Evolutionary conservation across 2,888 invertebrate genomes (phyloP).

Genomic region (Oasisia sp.): DNA sequence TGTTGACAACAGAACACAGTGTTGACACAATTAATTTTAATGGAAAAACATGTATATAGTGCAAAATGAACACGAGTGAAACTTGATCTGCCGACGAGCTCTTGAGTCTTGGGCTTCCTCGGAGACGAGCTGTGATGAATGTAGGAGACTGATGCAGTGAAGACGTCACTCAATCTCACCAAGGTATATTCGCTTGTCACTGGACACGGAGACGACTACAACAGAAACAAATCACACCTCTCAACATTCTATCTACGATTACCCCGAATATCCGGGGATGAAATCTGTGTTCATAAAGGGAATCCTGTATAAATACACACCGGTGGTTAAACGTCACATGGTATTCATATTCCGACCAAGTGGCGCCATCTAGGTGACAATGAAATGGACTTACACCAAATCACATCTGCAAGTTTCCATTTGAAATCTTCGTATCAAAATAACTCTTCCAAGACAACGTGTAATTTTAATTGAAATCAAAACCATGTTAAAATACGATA

Average conservation of each 20-base stretch:
- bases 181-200: conserved; percentile 94
- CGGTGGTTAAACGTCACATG: too few relatives aligned
- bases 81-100: background rate
- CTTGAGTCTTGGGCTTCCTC: background rate
- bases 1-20: too few relatives aligned
- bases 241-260: background rate
- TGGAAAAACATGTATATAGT: background rate
- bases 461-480: too few relatives aligned
- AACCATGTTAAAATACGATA: too few relatives aligned
- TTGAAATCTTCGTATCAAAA: too few relatives aligned
- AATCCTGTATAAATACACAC: too few relatives aligned
- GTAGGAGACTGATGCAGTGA: background rate
- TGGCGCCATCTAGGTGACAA: too few relatives aligned
- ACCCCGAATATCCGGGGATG: background rate
- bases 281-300: too few relatives aligned
- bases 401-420: too few relatives aligned
- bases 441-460: too few relatives aligned
- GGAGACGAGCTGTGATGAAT: background rate
- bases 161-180: conserved; percentile 84
- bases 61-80: background rate
- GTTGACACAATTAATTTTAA: background rate
- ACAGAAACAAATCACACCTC: background rate
- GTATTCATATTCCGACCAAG: too few relatives aligned
- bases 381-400: too few relatives aligned
- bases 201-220: conserved; percentile 88